A percentile compares a stretch with the other conserved stretches of the same genome.
Conservation (phyloP, 2,797 vertebrate species). For the Sebastes hopkinsi region DNA sequence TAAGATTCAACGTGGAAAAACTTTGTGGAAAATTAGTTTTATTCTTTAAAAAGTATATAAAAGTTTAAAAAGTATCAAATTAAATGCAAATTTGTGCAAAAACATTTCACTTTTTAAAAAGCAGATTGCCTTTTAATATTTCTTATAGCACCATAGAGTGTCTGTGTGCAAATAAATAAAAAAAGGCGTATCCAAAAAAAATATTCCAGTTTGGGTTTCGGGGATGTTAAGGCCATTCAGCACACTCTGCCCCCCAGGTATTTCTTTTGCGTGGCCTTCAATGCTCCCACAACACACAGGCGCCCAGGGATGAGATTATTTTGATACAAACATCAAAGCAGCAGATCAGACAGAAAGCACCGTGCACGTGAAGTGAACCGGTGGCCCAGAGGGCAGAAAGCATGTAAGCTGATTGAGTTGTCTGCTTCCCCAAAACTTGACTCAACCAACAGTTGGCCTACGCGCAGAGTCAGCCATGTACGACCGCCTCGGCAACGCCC, state of each 20-base stretch:
- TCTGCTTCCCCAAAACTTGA: slow-evolving; percentile 52
- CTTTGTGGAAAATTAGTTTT: neutral
- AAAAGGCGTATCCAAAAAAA: neutral
- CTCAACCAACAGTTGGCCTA: slow-evolving; percentile 27
- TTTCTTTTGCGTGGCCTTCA: slow-evolving; percentile 49
- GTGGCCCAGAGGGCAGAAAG: slow-evolving; percentile 50
- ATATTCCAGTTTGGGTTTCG: slow-evolving; percentile 42
- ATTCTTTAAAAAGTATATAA: neutral
- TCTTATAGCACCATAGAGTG: neutral
- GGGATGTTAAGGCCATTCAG: slow-evolving; percentile 52
- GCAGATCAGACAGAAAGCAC: slow-evolving; percentile 64
- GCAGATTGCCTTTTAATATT: slow-evolving; percentile 15
- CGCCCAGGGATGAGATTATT: slow-evolving; percentile 59
- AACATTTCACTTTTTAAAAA: slow-evolving; percentile 5
- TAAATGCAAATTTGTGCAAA: slow-evolving; percentile 17
- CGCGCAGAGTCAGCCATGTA: slow-evolving; percentile 21
- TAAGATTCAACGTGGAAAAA: neutral
- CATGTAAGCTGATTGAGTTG: slow-evolving; percentile 56
- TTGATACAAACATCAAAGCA: slow-evolving; percentile 72
- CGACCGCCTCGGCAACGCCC: slow-evolving; percentile 9
- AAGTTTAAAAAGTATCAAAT: neutral
- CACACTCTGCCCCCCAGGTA: slow-evolving; percentile 24
- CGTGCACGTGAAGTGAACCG: slow-evolving; percentile 44
- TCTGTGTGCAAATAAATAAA: slow-evolving; percentile 15
- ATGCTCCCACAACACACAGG: slow-evolving; percentile 40